Evolutionary conservation across 2,797 vertebrate genomes (phyloP).

Genomic region (Macroramphosus scolopax): DNA sequence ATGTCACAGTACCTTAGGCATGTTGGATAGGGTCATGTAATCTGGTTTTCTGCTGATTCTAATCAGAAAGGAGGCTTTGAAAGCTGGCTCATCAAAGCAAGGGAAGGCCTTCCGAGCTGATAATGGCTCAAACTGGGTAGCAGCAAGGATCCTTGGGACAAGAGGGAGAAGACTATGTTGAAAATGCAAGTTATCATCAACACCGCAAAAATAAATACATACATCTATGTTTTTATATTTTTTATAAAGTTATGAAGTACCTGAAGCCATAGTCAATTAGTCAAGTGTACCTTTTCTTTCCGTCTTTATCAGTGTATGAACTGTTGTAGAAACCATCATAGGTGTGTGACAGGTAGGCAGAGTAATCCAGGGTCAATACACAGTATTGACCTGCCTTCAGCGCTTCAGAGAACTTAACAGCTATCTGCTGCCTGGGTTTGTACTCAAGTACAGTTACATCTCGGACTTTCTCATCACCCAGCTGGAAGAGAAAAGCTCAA

Average conservation of each 20-base stretch:
- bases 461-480: constrained; percentile 59
- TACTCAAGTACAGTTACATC: constrained; percentile 83
- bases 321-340: constrained; percentile 93
- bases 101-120: constrained; percentile 93
- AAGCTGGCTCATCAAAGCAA: constrained; percentile 94
- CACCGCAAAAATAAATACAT: no score
- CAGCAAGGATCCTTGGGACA: constrained; percentile 84
- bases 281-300: constrained; percentile 79
- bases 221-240: no score
- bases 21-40: constrained; percentile 89
- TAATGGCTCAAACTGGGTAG: constrained; percentile 95
- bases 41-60: constrained; percentile 83
- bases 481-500: constrained; percentile 39
- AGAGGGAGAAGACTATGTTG: constrained; percentile 1
- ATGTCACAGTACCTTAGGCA: constrained; percentile 85
- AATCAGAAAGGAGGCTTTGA: constrained; percentile 91
- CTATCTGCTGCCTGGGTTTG: constrained; percentile 85
- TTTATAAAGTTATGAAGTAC: background rate
- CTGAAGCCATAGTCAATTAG: background rate
- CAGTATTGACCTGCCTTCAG: constrained; percentile 80
- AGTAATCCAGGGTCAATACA: constrained; percentile 82
- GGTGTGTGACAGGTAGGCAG: constrained; percentile 82
- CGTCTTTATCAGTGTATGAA: constrained; percentile 80
- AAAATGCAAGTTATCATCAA: no score
- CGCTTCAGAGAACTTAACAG: constrained; percentile 78